Conservation (phyloP, 2,797 vertebrate genomes). For the Molothrus aeneus region DNA sequence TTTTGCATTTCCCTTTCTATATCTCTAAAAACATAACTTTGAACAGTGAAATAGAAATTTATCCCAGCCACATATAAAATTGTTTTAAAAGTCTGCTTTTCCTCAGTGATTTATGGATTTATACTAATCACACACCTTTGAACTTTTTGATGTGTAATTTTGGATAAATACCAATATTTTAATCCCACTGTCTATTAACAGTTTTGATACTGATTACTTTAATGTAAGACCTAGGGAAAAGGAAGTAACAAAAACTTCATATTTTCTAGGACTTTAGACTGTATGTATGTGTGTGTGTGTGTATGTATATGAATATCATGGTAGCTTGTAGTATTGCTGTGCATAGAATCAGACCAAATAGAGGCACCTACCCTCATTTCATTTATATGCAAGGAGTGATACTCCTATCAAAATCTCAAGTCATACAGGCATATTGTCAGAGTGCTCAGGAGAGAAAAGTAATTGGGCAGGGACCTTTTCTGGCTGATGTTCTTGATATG, state of each 20-base stretch:
- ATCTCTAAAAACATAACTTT: not conserved
- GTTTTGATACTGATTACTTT: not conserved
- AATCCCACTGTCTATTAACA: not conserved
- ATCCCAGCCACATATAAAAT: not conserved
- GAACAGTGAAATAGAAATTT: not conserved
- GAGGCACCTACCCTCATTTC: not conserved
- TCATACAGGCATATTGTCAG: not conserved
- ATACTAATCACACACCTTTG: not conserved
- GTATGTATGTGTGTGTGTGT: too few relatives aligned
- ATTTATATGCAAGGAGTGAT: not conserved
- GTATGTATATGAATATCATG: not conserved
- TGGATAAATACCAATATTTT: not conserved
- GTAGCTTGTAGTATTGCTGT: not conserved
- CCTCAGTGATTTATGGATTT: not conserved
- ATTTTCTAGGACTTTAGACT: not conserved
- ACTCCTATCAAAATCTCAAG: not conserved
- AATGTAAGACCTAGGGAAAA: not conserved
- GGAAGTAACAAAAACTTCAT: not conserved
- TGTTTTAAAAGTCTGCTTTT: not conserved
- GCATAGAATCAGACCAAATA: not conserved
- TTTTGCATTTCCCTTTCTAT: not conserved
- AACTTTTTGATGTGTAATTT: not conserved
- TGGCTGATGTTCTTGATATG: not conserved
- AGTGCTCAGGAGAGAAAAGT: not conserved
- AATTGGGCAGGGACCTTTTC: not conserved